phyloP scores from a whole-genome alignment of 2,797 vertebrate genomes.

The Eulemur coronatus region DNA sequence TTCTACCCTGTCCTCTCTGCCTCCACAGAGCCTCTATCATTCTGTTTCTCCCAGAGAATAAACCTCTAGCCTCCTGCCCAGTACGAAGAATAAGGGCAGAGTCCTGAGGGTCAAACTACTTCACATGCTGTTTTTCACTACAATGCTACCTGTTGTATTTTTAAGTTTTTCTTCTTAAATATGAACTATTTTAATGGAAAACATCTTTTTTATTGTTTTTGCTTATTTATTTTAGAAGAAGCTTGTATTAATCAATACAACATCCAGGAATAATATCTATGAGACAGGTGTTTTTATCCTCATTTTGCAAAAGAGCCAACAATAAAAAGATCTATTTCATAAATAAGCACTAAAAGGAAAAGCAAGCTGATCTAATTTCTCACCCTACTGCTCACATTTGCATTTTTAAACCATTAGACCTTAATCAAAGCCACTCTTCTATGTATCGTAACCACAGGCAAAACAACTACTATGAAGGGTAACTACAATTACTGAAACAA shows the following conservation, averaged over 20 bases:
- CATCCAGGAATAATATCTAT: background rate
- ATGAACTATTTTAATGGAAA: slow-evolving; percentile 33
- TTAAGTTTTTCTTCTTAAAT: background rate
- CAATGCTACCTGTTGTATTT: background rate
- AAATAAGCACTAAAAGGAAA: slow-evolving; percentile 40
- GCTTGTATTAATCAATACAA: background rate
- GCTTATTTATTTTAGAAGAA: background rate
- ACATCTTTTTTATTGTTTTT: background rate
- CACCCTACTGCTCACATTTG: background rate
- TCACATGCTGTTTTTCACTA: background rate
- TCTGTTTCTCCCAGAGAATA: background rate
- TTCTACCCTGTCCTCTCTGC: background rate
- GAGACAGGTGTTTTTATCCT: background rate
- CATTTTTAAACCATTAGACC: background rate
- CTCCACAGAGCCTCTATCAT: background rate
- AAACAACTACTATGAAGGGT: background rate
- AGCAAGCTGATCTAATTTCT: slow-evolving; percentile 30
- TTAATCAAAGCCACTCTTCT: slow-evolving; percentile 35
- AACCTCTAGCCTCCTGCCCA: background rate
- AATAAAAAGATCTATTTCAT: background rate
- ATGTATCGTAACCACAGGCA: background rate
- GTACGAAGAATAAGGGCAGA: background rate
- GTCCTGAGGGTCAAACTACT: background rate
- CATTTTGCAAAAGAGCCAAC: background rate
- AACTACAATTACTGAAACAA: background rate